phyloP scores from a whole-genome alignment of 2,797 vertebrate genomes.

The Gila robusta region DNA sequence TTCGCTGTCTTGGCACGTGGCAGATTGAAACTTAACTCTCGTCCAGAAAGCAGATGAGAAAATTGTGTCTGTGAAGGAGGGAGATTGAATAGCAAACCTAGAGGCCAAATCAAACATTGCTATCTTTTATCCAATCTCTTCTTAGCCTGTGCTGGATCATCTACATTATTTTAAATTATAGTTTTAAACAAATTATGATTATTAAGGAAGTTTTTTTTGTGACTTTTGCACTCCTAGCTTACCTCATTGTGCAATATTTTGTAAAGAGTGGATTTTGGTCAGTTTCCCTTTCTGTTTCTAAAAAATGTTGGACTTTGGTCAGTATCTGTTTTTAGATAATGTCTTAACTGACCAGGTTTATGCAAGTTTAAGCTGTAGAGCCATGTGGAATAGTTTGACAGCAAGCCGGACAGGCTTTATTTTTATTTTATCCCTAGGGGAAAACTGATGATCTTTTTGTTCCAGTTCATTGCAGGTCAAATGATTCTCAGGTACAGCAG shows the following conservation, averaged over 20 bases:
- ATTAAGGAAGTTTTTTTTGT: not conserved
- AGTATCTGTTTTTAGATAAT: constrained; percentile 41
- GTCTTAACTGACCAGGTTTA: constrained; percentile 2
- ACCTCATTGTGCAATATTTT: not conserved
- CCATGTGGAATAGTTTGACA: not conserved
- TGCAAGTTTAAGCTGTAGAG: constrained; percentile 2
- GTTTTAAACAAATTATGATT: not conserved
- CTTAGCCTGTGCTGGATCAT: not conserved
- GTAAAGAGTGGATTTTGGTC: not conserved
- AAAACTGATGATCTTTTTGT: not conserved
- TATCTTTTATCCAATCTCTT: not conserved
- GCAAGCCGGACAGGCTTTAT: not conserved
- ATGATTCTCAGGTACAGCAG: constrained; percentile 33
- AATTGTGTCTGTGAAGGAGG: constrained; percentile 8
- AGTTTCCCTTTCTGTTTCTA: constrained; percentile 19
- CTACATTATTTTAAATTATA: not conserved
- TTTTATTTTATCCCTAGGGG: constrained; percentile 4
- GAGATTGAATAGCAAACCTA: not conserved
- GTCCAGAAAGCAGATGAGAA: constrained; percentile 28
- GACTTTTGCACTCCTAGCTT: not conserved
- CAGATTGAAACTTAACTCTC: constrained; percentile 12
- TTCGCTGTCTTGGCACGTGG: constrained; percentile 27
- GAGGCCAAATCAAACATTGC: constrained; percentile 1
- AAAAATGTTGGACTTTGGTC: constrained; percentile 3
- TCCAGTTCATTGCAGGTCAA: constrained; percentile 14